Evolutionary conservation across 35 echinoderm and acorn worm species (phyloP).

Genomic region (Amphiura filiformis): DNA sequence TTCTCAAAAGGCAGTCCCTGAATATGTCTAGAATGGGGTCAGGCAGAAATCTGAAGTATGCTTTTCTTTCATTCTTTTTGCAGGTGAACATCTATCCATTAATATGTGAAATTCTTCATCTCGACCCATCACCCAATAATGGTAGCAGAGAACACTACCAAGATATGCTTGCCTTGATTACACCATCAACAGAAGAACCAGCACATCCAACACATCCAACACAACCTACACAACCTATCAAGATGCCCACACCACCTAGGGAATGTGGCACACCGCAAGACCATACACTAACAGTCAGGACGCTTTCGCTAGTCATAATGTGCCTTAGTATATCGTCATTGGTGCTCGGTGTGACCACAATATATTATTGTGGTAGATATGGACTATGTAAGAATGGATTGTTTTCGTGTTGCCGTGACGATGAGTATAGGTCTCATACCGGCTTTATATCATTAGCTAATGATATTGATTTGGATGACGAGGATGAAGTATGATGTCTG

Average conservation of each 20-base stretch:
- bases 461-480: background rate
- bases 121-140: conserved; percentile 65
- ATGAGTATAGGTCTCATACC: background rate
- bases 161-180: conserved; percentile 12
- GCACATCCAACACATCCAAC: background rate
- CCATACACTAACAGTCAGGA: background rate
- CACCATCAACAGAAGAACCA: background rate
- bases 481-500: background rate
- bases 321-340: background rate
- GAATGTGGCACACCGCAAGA: background rate
- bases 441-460: background rate
- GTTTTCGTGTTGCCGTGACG: background rate
- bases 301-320: background rate
- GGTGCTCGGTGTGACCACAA: background rate
- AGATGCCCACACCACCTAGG: background rate
- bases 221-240: too few relatives aligned
- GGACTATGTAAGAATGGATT: background rate
- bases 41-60: too few relatives aligned
- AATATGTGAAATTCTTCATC: conserved; percentile 64
- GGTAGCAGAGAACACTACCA: conserved; percentile 42
- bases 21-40: too few relatives aligned
- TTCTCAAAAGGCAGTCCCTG: too few relatives aligned
- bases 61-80: background rate
- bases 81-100: conserved; percentile 73
- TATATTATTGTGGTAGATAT: background rate